Conservation (phyloP, 2,888 invertebrate species). For the Pristionchus maxplancki region DNA sequence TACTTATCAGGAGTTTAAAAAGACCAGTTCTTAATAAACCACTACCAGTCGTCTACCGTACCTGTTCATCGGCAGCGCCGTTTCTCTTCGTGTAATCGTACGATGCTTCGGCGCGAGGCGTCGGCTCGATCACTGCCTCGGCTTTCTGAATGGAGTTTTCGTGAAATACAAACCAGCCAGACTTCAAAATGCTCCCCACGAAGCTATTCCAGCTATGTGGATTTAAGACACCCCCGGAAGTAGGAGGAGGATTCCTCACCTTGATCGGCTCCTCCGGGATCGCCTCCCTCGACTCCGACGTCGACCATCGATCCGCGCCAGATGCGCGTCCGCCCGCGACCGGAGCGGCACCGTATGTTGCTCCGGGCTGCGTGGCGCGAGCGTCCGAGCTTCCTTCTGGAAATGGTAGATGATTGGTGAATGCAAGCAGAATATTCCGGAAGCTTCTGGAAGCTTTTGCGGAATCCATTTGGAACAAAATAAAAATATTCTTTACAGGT, state of each 20-base stretch:
- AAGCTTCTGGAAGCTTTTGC: too few species aligned
- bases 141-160: background rate
- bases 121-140: background rate
- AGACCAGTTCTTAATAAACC: too few species aligned
- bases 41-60: background rate
- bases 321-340: background rate
- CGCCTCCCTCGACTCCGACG: background rate
- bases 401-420: background rate
- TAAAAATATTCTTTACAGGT: too few species aligned
- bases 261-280: background rate
- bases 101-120: background rate
- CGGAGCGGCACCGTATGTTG: constrained; percentile 6
- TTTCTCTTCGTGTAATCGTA: constrained; percentile 43
- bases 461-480: too few species aligned
- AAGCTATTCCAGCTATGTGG: too few species aligned
- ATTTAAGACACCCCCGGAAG: too few species aligned
- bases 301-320: constrained; percentile 33
- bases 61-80: constrained; percentile 15
- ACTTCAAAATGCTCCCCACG: too few species aligned
- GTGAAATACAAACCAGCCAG: too few species aligned
- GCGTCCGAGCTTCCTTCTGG: constrained; percentile 59
- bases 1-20: background rate
- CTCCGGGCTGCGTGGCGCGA: constrained; percentile 51
- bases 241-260: too few species aligned
- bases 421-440: too few species aligned